These are phyloP conservation scores for Luperina testacea DNA, from an alignment of 2,888 invertebrate species.

Conservation along the genomic window DNA sequence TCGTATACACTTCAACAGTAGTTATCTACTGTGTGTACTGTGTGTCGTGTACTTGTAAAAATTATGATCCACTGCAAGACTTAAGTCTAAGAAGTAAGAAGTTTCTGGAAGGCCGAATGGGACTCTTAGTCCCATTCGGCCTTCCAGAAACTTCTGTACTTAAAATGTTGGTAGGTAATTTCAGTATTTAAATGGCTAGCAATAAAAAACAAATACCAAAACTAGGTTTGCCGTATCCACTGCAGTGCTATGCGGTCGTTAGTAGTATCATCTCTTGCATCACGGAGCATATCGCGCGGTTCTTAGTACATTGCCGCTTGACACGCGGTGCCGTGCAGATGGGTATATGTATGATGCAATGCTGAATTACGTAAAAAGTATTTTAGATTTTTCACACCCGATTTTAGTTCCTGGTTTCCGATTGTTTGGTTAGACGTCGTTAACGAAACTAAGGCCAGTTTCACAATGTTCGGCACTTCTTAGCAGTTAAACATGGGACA, in stretches of 20 bases:
- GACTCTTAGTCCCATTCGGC: too few relatives aligned
- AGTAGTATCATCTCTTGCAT: slow-evolving; percentile 39
- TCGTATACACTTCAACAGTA: neutral
- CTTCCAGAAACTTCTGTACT: neutral
- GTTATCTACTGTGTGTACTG: too few relatives aligned
- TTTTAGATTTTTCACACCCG: slow-evolving; percentile 11
- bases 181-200: neutral
- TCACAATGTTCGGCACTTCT: neutral
- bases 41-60: too few relatives aligned
- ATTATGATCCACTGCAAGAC: too few relatives aligned
- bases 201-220: neutral
- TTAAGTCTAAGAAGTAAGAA: too few relatives aligned
- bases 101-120: too few relatives aligned
- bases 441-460: neutral
- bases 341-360: slow-evolving; percentile 27
- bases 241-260: slow-evolving; percentile 7
- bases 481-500: neutral
- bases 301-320: slow-evolving; percentile 16
- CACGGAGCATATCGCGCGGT: slow-evolving; percentile 29
- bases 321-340: slow-evolving; percentile 44
- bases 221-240: slow-evolving; percentile 15
- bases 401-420: slow-evolving; percentile 7
- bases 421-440: neutral
- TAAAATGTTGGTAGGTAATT: too few relatives aligned
- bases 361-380: slow-evolving; percentile 11